Percentiles rank a stretch among this genome's conserved stretches.
These are phyloP conservation scores for Bergia sp. DNA, from an alignment of 92 coral and sea anemone species.

Conservation along the genomic window DNA sequence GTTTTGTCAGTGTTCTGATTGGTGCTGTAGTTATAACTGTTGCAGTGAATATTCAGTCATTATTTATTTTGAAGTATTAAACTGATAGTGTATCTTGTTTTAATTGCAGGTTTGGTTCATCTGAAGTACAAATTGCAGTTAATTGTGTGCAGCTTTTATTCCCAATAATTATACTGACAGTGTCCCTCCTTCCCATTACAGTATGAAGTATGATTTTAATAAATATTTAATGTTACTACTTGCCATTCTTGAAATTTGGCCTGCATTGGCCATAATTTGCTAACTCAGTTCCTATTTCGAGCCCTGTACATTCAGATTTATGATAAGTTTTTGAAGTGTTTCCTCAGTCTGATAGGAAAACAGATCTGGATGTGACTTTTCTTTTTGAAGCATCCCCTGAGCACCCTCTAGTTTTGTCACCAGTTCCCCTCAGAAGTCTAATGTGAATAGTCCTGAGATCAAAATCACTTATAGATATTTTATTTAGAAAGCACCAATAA, in stretches of 20 bases:
- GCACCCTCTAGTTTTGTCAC: slow-evolving; percentile 27
- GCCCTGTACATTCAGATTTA: slow-evolving; percentile 17
- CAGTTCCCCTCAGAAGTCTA: slow-evolving; percentile 23
- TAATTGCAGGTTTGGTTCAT: slow-evolving; percentile 1
- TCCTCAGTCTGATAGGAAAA: slow-evolving; percentile 21
- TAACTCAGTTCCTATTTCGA: slow-evolving; percentile 22
- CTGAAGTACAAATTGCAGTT: slow-evolving; percentile 16
- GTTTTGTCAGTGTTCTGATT: too few relatives aligned
- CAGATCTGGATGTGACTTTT: slow-evolving; percentile 19
- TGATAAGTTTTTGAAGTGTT: slow-evolving; percentile 12
- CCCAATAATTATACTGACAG: slow-evolving; percentile 5
- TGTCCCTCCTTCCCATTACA: slow-evolving; percentile 7
- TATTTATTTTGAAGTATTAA: too few relatives aligned
- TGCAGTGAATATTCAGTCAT: too few relatives aligned
- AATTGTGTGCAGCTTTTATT: slow-evolving; percentile 26
- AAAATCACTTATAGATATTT: slow-evolving; percentile 23
- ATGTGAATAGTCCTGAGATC: neutral
- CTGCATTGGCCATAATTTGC: slow-evolving; percentile 27
- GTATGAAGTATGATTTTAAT: slow-evolving; percentile 4
- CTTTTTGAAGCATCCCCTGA: slow-evolving; percentile 33
- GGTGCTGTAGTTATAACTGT: too few relatives aligned
- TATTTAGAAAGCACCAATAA: slow-evolving; percentile 28
- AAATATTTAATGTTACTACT: neutral
- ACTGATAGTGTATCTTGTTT: too few relatives aligned
- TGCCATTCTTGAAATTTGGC: slow-evolving; percentile 25